These are phyloP conservation scores for Agapostemon virescens DNA, from an alignment of 2,888 invertebrate genomes.

Conservation along the genomic window DNA sequence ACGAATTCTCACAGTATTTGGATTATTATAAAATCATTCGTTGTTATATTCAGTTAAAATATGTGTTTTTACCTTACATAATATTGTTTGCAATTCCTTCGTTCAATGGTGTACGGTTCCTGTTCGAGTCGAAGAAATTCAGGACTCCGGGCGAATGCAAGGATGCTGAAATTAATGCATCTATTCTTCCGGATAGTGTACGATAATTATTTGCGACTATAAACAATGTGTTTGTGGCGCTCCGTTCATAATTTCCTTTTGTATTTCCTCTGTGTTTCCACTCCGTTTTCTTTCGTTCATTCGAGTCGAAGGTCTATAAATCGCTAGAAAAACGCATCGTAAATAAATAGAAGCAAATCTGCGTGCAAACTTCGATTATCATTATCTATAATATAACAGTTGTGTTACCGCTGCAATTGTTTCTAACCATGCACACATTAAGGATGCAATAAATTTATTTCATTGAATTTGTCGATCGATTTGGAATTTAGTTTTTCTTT, in stretches of 20 bases:
- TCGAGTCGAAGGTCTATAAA: not conserved
- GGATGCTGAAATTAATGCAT: slow-evolving; percentile 19
- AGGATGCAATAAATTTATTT: too few species aligned
- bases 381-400: not conserved
- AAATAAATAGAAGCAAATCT: not conserved
- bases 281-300: not conserved
- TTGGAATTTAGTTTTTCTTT: too few species aligned
- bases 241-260: slow-evolving; percentile 15
- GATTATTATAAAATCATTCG: not conserved
- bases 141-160: slow-evolving; percentile 7
- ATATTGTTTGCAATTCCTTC: not conserved
- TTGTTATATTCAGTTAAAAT: not conserved
- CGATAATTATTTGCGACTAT: not conserved
- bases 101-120: not conserved
- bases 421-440: too few species aligned
- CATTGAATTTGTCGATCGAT: too few species aligned
- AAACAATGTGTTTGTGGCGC: not conserved
- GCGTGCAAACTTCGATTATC: not conserved
- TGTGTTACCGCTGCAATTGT: too few species aligned
- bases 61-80: not conserved
- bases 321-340: not conserved
- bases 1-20: not conserved
- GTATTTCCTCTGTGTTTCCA: not conserved
- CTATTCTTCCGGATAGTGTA: slow-evolving; percentile 20
- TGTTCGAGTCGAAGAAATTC: not conserved